phyloP scores from a whole-genome alignment of 2,888 invertebrate genomes.

The Erynnis tages region DNA sequence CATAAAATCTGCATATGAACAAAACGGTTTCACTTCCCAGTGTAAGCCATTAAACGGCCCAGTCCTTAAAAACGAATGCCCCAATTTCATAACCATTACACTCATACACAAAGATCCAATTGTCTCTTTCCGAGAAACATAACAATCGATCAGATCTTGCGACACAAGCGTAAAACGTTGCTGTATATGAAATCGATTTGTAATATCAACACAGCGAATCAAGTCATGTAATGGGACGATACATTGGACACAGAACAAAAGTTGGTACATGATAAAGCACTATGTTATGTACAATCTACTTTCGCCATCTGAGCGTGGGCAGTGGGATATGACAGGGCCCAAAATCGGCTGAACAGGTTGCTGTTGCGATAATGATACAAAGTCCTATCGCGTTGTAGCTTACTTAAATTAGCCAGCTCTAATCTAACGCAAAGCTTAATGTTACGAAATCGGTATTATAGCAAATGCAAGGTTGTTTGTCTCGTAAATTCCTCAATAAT shows the following conservation, averaged over 20 bases:
- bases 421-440: constrained; percentile 11
- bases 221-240: constrained; percentile 41
- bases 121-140: constrained; percentile 37
- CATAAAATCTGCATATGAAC: too few relatives aligned
- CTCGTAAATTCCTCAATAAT: constrained; percentile 25
- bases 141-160: constrained; percentile 48
- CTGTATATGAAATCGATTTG: constrained; percentile 47
- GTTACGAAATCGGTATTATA: constrained; percentile 23
- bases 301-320: constrained; percentile 50
- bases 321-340: constrained; percentile 47
- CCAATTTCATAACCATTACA: constrained; percentile 11
- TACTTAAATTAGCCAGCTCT: constrained; percentile 24
- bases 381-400: constrained; percentile 19
- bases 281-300: constrained; percentile 44
- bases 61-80: constrained; percentile 1
- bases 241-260: constrained; percentile 41
- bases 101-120: constrained; percentile 23
- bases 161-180: constrained; percentile 43
- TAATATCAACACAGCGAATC: constrained; percentile 33
- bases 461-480: constrained; percentile 26
- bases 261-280: constrained; percentile 43
- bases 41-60: too few relatives aligned
- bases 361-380: constrained; percentile 34
- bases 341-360: constrained; percentile 70
- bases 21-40: too few relatives aligned